Conservation (phyloP, 2,113 vertebrate species). For the Hystrix brachyura region DNA sequence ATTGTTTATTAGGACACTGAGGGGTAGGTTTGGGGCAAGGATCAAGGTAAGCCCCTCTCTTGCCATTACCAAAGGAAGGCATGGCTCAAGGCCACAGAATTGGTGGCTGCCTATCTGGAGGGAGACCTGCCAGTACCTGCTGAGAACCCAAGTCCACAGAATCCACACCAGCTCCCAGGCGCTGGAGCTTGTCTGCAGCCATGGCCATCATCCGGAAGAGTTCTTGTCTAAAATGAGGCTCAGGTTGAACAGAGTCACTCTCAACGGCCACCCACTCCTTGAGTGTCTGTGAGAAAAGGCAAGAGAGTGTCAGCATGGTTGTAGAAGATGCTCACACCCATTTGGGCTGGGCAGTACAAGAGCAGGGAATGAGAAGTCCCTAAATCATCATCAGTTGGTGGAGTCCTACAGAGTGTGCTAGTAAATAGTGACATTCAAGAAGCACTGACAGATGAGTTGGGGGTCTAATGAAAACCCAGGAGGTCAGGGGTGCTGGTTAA, state of each 20-base stretch:
- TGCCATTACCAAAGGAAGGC: neutral
- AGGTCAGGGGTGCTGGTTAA: no score
- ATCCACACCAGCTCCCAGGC: conserved; percentile 90
- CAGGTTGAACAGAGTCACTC: conserved; percentile 92
- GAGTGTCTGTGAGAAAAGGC: conserved; percentile 87
- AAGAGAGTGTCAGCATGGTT: fast-evolving
- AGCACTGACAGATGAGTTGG: fast-evolving
- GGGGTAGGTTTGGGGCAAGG: neutral
- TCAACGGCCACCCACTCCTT: conserved; percentile 94
- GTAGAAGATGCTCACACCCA: neutral
- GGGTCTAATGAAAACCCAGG: neutral
- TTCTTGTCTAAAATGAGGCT: conserved; percentile 85
- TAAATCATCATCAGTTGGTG: fast-evolving
- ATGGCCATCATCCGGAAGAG: conserved; percentile 90
- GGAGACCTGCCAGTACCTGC: conserved; percentile 84
- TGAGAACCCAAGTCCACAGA: conserved; percentile 89
- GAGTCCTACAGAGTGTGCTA: neutral
- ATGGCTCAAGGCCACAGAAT: fast-evolving
- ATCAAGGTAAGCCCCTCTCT: no score
- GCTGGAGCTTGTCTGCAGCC: conserved; percentile 88
- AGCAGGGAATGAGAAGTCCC: fast-evolving
- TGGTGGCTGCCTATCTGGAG: fast-evolving
- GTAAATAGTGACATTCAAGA: neutral
- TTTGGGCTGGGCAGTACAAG: fast-evolving
- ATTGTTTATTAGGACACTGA: fast-evolving